A percentile compares a stretch with the other conserved stretches of the same genome.
Evolutionary conservation across 2,888 invertebrate species (phyloP).

Genomic region (Pemphredon lugubris): DNA sequence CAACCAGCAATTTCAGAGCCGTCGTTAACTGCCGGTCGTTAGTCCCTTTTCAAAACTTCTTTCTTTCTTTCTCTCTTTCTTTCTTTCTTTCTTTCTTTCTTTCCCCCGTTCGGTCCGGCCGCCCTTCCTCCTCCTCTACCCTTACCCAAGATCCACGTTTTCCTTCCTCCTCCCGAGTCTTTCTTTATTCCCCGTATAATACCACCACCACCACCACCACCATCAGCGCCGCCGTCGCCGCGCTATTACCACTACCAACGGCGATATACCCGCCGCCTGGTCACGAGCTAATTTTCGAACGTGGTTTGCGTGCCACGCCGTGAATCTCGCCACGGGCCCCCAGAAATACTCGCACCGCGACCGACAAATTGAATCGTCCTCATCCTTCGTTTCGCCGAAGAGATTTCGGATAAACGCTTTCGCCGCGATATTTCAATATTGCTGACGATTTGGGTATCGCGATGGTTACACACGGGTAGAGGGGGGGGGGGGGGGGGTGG

Average conservation of each 20-base stretch:
- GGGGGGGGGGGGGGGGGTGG: too few species aligned
- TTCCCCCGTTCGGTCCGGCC: constrained; percentile 7
- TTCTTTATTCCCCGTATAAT: constrained; percentile 16
- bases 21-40: constrained; percentile 82
- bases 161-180: constrained; percentile 1
- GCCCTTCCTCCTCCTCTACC: neutral
- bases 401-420: constrained; percentile 5
- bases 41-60: constrained; percentile 81
- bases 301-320: constrained; percentile 71
- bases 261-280: constrained; percentile 47
- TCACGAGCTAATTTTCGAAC: constrained; percentile 73
- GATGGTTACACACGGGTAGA: too few species aligned
- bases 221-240: constrained; percentile 29
- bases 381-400: constrained; percentile 40
- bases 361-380: constrained; percentile 79
- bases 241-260: constrained; percentile 36
- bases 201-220: neutral
- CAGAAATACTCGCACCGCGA: constrained; percentile 66
- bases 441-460: too few species aligned
- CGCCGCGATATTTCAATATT: too few species aligned
- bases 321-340: constrained; percentile 68
- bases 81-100: constrained; percentile 22
- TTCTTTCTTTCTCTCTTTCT: constrained; percentile 72
- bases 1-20: constrained; percentile 82
- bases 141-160: neutral